These are phyloP conservation scores for Leucophenga varia DNA, from an alignment of 1,140 invertebrate genomes.

Conservation along the genomic window DNA sequence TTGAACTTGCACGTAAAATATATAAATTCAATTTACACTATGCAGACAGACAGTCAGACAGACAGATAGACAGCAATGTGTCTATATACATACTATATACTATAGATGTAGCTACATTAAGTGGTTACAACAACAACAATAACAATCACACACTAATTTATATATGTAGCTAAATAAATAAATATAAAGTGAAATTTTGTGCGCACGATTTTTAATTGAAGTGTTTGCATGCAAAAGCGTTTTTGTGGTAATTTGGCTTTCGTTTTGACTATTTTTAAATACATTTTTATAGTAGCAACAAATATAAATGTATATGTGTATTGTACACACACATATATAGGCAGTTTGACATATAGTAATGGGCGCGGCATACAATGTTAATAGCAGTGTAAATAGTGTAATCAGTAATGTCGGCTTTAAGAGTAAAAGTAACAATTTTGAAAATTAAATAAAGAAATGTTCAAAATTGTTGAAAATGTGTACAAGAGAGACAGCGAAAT, in stretches of 20 bases:
- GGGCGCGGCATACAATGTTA: constrained; percentile 24
- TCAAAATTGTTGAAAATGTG: no score
- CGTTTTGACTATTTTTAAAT: constrained; percentile 47
- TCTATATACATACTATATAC: no score
- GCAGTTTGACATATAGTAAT: constrained; percentile 19
- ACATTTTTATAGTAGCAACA: no score
- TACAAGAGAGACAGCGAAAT: no score
- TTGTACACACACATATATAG: background rate
- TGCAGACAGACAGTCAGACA: constrained; percentile 18
- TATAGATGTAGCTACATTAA: constrained; percentile 11
- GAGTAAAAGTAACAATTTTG: no score
- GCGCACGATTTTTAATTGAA: constrained; percentile 44
- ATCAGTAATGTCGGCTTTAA: no score
- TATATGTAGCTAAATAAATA: no score
- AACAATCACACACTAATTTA: no score
- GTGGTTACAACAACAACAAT: background rate
- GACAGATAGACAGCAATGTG: constrained; percentile 2
- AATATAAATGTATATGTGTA: background rate
- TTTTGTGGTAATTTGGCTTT: constrained; percentile 35
- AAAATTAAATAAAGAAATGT: no score
- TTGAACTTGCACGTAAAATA: constrained; percentile 38
- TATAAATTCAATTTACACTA: constrained; percentile 53
- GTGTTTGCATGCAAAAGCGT: constrained; percentile 51
- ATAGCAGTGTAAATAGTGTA: constrained; percentile 42
- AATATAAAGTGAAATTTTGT: constrained; percentile 11